A percentile compares a stretch with the other conserved stretches of the same genome.
phyloP scores from a whole-genome alignment of 2,113 vertebrate genomes.

The Eurystomus gularis region DNA sequence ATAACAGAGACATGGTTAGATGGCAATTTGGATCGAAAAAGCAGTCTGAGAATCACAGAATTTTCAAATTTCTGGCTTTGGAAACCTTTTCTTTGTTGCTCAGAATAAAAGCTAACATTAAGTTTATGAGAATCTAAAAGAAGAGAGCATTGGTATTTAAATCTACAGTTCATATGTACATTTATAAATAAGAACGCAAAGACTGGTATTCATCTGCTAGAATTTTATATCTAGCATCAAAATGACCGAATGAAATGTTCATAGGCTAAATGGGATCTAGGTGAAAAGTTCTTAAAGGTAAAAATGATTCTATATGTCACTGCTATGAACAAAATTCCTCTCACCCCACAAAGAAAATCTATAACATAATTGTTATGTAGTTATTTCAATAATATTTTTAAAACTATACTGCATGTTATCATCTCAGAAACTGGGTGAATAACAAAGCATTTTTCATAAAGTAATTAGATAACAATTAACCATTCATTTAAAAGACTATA shows the following conservation, averaged over 20 bases:
- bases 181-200: neutral
- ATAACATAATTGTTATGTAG: neutral
- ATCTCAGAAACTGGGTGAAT: neutral
- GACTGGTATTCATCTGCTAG: neutral
- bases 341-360: neutral
- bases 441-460: neutral
- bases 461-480: neutral
- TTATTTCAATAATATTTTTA: neutral
- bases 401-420: neutral
- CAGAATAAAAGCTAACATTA: neutral
- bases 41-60: neutral
- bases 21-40: constrained; percentile 32
- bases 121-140: neutral
- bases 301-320: neutral
- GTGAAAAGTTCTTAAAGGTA: neutral
- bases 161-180: neutral
- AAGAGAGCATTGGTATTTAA: neutral
- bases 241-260: neutral
- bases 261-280: neutral
- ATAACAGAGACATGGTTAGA: neutral
- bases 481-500: neutral
- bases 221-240: neutral
- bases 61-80: neutral
- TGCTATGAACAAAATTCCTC: neutral
- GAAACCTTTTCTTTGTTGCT: neutral